Conservation (phyloP, 2,888 invertebrate species). For the Apodemia mormo region DNA sequence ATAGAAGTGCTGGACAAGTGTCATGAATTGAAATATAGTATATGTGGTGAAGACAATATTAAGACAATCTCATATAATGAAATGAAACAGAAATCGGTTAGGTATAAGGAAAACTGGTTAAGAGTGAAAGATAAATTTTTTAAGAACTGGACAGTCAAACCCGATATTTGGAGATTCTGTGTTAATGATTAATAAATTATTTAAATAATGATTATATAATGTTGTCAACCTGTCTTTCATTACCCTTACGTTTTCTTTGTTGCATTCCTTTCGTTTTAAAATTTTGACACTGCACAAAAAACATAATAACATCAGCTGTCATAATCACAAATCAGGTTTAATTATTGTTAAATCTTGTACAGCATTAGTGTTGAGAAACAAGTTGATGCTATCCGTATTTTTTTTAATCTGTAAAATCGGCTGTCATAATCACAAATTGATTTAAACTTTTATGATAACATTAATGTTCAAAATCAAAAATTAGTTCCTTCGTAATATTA, state of each 20-base stretch:
- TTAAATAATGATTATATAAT: not conserved
- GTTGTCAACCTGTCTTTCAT: not conserved
- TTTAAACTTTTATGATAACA: too few relatives aligned
- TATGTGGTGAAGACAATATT: slow-evolving; percentile 42
- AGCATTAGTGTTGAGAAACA: too few relatives aligned
- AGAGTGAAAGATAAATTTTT: slow-evolving; percentile 72
- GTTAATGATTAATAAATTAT: slow-evolving; percentile 40
- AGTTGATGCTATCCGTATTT: too few relatives aligned
- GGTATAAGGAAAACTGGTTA: slow-evolving; percentile 61
- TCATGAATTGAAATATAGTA: slow-evolving; percentile 43
- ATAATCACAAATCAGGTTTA: too few relatives aligned
- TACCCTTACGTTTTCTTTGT: not conserved
- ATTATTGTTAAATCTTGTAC: too few relatives aligned
- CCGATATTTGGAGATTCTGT: slow-evolving; percentile 72
- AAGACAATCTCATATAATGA: slow-evolving; percentile 56
- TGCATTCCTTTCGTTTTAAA: not conserved
- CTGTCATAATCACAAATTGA: too few relatives aligned
- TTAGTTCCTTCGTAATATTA: too few relatives aligned
- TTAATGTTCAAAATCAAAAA: too few relatives aligned
- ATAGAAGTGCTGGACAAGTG: slow-evolving; percentile 57
- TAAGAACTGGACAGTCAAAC: slow-evolving; percentile 80
- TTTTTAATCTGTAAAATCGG: too few relatives aligned
- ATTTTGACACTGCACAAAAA: too few relatives aligned
- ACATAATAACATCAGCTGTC: too few relatives aligned
- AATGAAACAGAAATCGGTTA: slow-evolving; percentile 61